Percentiles rank a stretch among this genome's conserved stretches.
Conservation (phyloP, 2,888 invertebrate species). For the Thecocarcelia acutangulata region DNA sequence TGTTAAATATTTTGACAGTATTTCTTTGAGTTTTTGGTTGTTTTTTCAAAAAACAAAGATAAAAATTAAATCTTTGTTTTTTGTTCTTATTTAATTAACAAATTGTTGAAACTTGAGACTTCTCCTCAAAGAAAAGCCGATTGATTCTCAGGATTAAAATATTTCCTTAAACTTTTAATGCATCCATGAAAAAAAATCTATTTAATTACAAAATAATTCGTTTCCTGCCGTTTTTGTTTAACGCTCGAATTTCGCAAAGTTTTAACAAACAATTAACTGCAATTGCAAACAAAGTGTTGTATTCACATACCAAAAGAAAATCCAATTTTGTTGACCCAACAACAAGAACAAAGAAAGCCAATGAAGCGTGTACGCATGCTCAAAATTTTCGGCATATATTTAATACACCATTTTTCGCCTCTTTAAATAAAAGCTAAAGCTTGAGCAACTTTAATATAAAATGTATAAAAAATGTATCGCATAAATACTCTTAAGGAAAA, state of each 20-base stretch:
- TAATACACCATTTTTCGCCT: constrained; percentile 43
- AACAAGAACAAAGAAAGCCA: constrained; percentile 25
- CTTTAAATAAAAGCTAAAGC: constrained; percentile 7
- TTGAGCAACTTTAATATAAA: constrained; percentile 18
- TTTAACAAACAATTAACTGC: constrained; percentile 63
- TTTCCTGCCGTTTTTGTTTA: background rate
- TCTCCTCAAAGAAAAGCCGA: background rate
- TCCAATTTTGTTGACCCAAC: constrained; percentile 47
- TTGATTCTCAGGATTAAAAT: constrained; percentile 15
- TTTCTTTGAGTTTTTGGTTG: too few relatives aligned
- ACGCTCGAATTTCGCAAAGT: constrained; percentile 21
- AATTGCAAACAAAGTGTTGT: constrained; percentile 63
- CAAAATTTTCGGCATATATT: constrained; percentile 66
- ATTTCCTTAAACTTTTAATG: constrained; percentile 13
- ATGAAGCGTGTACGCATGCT: constrained; percentile 62
- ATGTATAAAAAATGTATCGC: background rate
- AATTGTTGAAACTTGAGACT: background rate
- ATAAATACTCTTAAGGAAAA: constrained; percentile 1
- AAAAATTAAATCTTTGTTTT: too few relatives aligned
- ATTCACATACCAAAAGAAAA: constrained; percentile 63
- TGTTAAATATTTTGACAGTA: too few relatives aligned
- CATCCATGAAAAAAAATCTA: constrained; percentile 43
- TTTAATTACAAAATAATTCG: constrained; percentile 48
- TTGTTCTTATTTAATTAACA: background rate
- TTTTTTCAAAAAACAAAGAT: too few relatives aligned